Percentiles rank a stretch among this genome's conserved stretches.
These are phyloP conservation scores for Drosophila micromelanica DNA, from an alignment of 1,140 invertebrate genomes.

Conservation along the genomic window DNA sequence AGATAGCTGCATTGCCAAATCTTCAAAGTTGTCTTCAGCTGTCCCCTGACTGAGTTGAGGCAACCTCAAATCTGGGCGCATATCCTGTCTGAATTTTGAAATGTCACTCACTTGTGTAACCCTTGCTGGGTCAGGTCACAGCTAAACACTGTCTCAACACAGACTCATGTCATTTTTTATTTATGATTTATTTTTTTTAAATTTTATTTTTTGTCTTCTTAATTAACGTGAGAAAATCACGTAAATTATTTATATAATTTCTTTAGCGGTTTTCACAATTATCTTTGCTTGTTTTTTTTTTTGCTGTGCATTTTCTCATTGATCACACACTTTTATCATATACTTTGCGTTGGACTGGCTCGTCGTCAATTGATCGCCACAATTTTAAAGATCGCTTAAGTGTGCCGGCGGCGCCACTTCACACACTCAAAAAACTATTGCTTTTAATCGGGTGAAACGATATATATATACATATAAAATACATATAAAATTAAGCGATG, in stretches of 20 bases:
- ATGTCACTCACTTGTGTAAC: conserved; percentile 46
- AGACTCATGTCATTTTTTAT: neutral
- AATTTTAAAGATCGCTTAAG: neutral
- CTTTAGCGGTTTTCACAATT: neutral
- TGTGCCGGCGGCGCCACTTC: conserved; percentile 19
- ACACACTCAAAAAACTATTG: conserved; percentile 20
- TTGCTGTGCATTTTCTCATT: neutral
- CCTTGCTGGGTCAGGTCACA: conserved; percentile 12
- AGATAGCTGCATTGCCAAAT: conserved; percentile 23
- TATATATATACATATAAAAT: neutral
- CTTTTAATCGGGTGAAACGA: neutral
- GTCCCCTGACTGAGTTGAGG: neutral
- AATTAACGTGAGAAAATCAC: conserved; percentile 72
- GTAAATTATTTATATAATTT: conserved; percentile 10
- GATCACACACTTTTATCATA: conserved; percentile 26
- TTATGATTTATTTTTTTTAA: neutral
- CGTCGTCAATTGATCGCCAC: conserved; percentile 52
- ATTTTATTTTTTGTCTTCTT: conserved; percentile 31
- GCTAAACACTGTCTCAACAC: neutral
- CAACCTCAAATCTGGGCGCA: conserved; percentile 9
- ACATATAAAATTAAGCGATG: neutral
- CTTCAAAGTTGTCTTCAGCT: conserved; percentile 33
- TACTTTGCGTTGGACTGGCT: conserved; percentile 40
- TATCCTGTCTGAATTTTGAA: conserved; percentile 15
- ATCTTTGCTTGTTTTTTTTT: conserved; percentile 14